phyloP scores from a whole-genome alignment of 2,113 vertebrate species.

The Myrmophylax atrothorax region DNA sequence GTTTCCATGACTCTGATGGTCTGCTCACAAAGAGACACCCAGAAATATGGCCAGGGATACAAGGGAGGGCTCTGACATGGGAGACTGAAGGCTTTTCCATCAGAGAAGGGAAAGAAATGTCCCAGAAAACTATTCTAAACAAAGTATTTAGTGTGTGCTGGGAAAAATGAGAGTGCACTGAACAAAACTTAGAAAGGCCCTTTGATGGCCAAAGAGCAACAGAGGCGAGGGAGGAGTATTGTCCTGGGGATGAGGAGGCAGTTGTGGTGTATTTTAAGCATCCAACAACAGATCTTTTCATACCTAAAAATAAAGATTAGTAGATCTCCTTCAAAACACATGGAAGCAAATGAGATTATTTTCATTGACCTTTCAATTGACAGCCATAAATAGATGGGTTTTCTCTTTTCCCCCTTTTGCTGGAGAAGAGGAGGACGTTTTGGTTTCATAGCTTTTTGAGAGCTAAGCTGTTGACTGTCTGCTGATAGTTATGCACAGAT shows the following conservation, averaged over 20 bases:
- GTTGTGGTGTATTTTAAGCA: constrained; percentile 31
- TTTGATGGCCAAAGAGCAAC: constrained; percentile 17
- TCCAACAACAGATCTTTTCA: constrained; percentile 47
- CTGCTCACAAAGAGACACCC: not conserved
- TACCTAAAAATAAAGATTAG: constrained; percentile 65
- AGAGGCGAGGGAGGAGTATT: not conserved
- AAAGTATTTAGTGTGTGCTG: not conserved
- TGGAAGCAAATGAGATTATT: not conserved
- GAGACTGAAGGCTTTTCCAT: not conserved
- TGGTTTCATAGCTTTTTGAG: not conserved
- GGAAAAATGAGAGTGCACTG: not conserved
- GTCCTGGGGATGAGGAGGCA: not conserved
- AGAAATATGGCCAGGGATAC: not conserved
- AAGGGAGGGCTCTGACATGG: not conserved
- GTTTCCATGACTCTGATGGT: not conserved
- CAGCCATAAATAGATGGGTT: not conserved
- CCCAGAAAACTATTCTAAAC: not conserved
- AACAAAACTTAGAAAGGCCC: not conserved
- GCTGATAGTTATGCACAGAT: not conserved
- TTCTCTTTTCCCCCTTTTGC: not conserved
- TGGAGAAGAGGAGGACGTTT: not conserved
- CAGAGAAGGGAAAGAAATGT: not conserved
- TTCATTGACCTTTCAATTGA: constrained; percentile 49
- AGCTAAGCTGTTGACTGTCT: not conserved
- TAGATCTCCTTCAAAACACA: not conserved